phyloP scores from a whole-genome alignment of 2,888 invertebrate genomes.

The Ptychoptera contaminata region DNA sequence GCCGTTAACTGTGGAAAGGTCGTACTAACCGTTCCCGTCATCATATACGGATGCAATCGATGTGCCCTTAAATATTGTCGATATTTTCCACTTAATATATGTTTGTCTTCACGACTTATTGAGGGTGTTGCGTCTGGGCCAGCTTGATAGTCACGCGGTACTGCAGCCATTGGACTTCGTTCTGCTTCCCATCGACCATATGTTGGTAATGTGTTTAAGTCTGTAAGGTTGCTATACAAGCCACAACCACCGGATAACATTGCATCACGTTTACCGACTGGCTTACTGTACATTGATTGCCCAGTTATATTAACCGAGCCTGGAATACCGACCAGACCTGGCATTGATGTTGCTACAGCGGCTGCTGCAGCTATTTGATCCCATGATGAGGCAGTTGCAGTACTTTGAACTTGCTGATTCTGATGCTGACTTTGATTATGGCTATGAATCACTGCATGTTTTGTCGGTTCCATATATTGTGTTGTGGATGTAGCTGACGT shows the following conservation, averaged over 20 bases:
- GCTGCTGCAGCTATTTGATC: conserved; percentile 24
- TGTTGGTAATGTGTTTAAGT: conserved; percentile 4
- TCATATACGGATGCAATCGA: conserved; percentile 40
- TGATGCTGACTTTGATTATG: conserved; percentile 19
- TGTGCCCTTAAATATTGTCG: conserved; percentile 40
- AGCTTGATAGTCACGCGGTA: conserved; percentile 33
- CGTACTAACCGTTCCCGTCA: conserved; percentile 32
- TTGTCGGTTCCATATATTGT: conserved; percentile 5
- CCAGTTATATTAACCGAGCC: conserved; percentile 8
- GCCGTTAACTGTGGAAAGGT: conserved; percentile 32
- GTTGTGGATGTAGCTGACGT: background rate
- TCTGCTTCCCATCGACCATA: conserved; percentile 18
- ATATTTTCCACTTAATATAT: conserved; percentile 37
- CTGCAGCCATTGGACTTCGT: conserved; percentile 31
- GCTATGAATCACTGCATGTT: conserved; percentile 8
- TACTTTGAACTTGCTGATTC: conserved; percentile 14
- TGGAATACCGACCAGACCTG: conserved; percentile 10
- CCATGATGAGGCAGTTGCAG: conserved; percentile 20
- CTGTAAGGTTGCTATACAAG: conserved; percentile 6
- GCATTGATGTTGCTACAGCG: conserved; percentile 19
- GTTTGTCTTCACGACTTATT: conserved; percentile 8
- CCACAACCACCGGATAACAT: conserved; percentile 30
- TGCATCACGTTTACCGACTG: conserved; percentile 28
- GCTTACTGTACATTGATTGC: conserved; percentile 13
- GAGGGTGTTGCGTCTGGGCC: conserved; percentile 23